Percentiles rank a stretch among this genome's conserved stretches.
These are phyloP conservation scores for Antechinus flavipes DNA, from an alignment of 2,113 vertebrate species.

Conservation along the genomic window DNA sequence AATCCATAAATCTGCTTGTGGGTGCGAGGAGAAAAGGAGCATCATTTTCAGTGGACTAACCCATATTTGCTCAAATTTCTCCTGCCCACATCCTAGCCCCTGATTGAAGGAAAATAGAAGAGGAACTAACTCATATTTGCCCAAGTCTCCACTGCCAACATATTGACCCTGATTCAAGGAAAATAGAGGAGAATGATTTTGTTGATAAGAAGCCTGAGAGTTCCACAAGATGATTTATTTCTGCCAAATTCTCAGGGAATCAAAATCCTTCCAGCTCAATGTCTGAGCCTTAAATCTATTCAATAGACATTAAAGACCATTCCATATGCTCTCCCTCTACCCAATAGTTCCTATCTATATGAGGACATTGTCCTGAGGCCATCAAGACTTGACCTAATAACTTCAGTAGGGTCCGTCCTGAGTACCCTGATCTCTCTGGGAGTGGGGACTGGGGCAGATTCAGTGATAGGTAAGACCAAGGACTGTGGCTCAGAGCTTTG, in stretches of 20 bases:
- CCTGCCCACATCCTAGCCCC: background rate
- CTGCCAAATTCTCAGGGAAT: background rate
- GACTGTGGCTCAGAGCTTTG: background rate
- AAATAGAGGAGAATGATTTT: background rate
- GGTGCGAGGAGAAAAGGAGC: background rate
- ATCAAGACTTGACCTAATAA: background rate
- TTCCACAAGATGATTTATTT: background rate
- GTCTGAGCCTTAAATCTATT: background rate
- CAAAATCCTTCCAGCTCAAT: background rate
- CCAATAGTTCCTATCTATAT: background rate
- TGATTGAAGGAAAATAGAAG: background rate
- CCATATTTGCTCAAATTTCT: background rate
- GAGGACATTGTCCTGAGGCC: background rate
- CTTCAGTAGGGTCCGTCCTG: background rate
- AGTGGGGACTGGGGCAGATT: background rate
- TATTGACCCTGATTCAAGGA: background rate
- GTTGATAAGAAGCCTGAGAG: background rate
- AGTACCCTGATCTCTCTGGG: background rate
- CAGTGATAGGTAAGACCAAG: background rate
- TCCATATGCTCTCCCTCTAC: background rate
- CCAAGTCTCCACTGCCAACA: background rate
- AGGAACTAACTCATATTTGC: background rate
- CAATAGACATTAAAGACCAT: background rate
- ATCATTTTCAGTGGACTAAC: constrained; percentile 26
- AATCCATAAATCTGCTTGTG: background rate